Evolutionary conservation across 2,888 invertebrate species (phyloP).

Genomic region (Tricholauxania praeusta): DNA sequence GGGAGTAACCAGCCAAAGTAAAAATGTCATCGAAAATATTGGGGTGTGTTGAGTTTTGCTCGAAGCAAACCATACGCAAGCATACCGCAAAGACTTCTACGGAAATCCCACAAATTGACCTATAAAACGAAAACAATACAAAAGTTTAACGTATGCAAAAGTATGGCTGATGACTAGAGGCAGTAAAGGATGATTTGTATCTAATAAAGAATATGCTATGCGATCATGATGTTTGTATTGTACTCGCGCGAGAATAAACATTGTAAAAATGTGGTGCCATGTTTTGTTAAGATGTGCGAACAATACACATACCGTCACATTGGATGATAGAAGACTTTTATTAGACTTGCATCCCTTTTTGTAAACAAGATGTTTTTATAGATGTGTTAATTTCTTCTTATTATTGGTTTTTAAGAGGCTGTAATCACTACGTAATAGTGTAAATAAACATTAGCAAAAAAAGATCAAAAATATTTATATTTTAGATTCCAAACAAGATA

Average conservation of each 20-base stretch:
- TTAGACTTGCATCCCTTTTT: slow-evolving; percentile 46
- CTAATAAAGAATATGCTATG: no score
- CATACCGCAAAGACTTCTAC: not conserved
- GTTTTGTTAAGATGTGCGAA: slow-evolving; percentile 5
- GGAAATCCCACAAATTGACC: not conserved
- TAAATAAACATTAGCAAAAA: slow-evolving; percentile 56
- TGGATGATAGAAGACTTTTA: slow-evolving; percentile 47
- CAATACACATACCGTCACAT: slow-evolving; percentile 9
- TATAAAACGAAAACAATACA: not conserved
- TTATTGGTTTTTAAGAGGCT: slow-evolving; percentile 52
- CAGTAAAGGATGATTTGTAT: no score
- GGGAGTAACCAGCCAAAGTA: not conserved
- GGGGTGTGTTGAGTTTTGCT: not conserved
- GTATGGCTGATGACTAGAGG: not conserved
- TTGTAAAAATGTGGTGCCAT: slow-evolving; percentile 21
- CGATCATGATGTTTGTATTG: no score
- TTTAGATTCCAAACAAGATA: no score
- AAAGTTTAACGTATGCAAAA: slow-evolving; percentile 14
- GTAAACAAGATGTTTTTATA: slow-evolving; percentile 54
- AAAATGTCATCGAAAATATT: not conserved
- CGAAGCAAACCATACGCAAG: not conserved
- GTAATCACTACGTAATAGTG: slow-evolving; percentile 56
- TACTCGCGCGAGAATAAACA: no score
- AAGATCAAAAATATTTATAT: no score
- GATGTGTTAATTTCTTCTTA: slow-evolving; percentile 59